A percentile compares a stretch with the other conserved stretches of the same genome.
Conservation (phyloP, 2,113 vertebrate genomes). For the Tachycineta bicolor region DNA sequence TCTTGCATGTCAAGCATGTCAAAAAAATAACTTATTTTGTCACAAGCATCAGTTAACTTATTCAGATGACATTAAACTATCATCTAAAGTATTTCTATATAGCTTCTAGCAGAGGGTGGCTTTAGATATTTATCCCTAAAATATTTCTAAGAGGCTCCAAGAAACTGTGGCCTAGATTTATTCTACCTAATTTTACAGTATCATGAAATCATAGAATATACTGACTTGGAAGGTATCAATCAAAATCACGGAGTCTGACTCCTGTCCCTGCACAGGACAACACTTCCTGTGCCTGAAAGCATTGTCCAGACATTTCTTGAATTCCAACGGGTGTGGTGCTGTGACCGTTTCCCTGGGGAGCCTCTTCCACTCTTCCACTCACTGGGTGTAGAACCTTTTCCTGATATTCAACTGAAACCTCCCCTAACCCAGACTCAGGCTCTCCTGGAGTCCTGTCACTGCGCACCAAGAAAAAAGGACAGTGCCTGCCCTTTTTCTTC, state of each 20-base stretch:
- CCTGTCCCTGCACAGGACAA: neutral
- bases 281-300: too few relatives aligned
- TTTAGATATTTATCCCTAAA: neutral
- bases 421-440: too few relatives aligned
- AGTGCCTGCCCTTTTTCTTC: fast-evolving
- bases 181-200: neutral
- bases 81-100: neutral
- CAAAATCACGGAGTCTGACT: fast-evolving
- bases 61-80: neutral
- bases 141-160: neutral
- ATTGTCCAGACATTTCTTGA: neutral
- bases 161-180: neutral
- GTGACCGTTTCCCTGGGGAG: fast-evolving
- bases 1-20: neutral
- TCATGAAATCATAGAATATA: too few relatives aligned
- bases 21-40: neutral
- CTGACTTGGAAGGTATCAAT: neutral
- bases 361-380: too few relatives aligned
- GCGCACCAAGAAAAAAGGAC: neutral
- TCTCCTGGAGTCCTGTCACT: neutral
- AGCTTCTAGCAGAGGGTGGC: neutral
- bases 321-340: neutral
- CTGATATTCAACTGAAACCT: neutral
- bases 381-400: neutral
- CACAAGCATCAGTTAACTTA: neutral